Conservation (phyloP, 64 coral and sea anemone genomes). For the Cladopsammia gracilis region DNA sequence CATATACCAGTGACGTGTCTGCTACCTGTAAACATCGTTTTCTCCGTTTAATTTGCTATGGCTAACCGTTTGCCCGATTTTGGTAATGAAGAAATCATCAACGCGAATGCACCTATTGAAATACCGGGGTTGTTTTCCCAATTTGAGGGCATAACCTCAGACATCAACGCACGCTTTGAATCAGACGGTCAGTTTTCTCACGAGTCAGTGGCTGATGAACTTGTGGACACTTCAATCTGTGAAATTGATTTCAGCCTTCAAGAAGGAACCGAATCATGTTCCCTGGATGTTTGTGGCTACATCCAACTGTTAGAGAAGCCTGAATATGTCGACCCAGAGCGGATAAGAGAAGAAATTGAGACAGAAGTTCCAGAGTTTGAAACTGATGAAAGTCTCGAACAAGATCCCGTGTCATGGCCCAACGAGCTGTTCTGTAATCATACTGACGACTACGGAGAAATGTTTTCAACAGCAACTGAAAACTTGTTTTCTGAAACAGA, state of each 20-base stretch:
- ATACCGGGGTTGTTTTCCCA: neutral
- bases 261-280: neutral
- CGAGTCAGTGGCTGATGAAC: neutral
- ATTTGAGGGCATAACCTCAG: neutral
- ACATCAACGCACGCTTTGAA: neutral
- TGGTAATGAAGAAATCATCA: no score
- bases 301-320: neutral
- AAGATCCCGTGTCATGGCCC: neutral
- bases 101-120: no score
- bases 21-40: neutral
- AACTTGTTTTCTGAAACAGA: neutral
- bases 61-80: no score
- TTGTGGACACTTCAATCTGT: neutral
- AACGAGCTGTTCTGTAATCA: conserved; percentile 12
- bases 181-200: neutral
- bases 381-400: neutral
- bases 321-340: conserved; percentile 7
- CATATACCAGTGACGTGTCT: neutral
- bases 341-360: conserved; percentile 10
- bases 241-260: neutral
- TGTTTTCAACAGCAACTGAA: neutral
- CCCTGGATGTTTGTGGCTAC: neutral
- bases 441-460: conserved; percentile 11
- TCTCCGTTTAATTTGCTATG: neutral
- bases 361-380: conserved; percentile 16